These are phyloP conservation scores for Isotomurus palustris DNA, from an alignment of 2,888 invertebrate genomes.

Conservation along the genomic window DNA sequence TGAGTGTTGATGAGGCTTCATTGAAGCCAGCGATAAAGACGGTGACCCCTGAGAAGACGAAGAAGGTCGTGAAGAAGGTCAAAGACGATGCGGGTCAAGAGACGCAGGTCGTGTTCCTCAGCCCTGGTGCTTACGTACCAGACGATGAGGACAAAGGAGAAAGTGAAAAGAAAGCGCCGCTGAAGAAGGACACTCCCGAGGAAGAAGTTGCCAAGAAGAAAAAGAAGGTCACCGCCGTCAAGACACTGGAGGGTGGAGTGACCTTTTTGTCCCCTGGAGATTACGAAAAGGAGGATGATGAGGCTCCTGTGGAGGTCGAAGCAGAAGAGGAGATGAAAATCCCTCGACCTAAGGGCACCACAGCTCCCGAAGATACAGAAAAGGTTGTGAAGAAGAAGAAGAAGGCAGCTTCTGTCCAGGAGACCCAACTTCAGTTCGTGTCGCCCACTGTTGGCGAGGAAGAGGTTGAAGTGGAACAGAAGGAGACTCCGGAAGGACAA, in stretches of 20 bases:
- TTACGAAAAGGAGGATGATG: neutral
- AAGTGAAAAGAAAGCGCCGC: too few relatives aligned
- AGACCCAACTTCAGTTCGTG: neutral
- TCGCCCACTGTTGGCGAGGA: neutral
- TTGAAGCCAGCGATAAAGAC: too few relatives aligned
- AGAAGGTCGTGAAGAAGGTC: constrained; percentile 19
- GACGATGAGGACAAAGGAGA: too few relatives aligned
- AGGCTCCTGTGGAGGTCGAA: neutral
- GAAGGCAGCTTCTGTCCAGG: constrained; percentile 1
- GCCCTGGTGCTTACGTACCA: too few relatives aligned
- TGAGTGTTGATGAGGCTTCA: too few relatives aligned
- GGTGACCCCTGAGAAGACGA: constrained; percentile 55
- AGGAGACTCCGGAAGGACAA: neutral
- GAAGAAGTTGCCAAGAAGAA: too few relatives aligned
- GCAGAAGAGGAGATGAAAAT: neutral
- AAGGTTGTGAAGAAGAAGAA: constrained; percentile 20
- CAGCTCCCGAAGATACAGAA: constrained; percentile 54
- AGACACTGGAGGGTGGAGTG: too few relatives aligned
- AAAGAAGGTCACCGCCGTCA: too few relatives aligned
- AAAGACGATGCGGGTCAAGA: constrained; percentile 2
- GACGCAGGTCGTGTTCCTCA: neutral
- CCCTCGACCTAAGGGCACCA: constrained; percentile 51
- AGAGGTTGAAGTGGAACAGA: neutral
- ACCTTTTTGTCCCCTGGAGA: neutral
- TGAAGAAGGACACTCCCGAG: too few relatives aligned